A percentile compares a stretch with the other conserved stretches of the same genome.
Conservation (phyloP, 23 tunicate genomes). For the Halocynthia roretzi region DNA sequence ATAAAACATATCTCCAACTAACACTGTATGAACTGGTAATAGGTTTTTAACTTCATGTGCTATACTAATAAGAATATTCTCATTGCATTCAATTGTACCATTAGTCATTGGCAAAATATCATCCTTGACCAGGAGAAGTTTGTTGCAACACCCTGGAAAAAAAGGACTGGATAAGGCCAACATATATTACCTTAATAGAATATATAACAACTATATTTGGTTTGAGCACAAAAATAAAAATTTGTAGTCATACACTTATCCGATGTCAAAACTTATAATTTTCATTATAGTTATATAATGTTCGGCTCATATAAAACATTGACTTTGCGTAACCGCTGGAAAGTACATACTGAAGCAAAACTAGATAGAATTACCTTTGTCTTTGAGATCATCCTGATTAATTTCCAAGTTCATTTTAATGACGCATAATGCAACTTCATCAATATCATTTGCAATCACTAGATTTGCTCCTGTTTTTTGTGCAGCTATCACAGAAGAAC, state of each 20-base stretch:
- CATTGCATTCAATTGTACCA: neutral
- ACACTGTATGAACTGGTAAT: slow-evolving; percentile 8
- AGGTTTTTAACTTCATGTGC: neutral
- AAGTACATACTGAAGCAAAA: too few species aligned
- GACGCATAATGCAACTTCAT: slow-evolving; percentile 14
- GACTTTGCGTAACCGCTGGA: too few species aligned
- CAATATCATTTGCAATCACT: slow-evolving; percentile 41
- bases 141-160: neutral
- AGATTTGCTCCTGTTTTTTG: neutral
- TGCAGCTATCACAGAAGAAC: slow-evolving; percentile 29
- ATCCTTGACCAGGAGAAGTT: neutral
- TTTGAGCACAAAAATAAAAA: too few species aligned
- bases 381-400: too few species aligned
- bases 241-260: too few species aligned
- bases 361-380: too few species aligned
- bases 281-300: too few species aligned
- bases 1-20: slow-evolving; percentile 42
- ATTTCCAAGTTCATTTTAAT: slow-evolving; percentile 19
- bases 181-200: neutral
- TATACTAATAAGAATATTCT: neutral
- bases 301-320: too few species aligned
- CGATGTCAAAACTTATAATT: too few species aligned
- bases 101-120: neutral
- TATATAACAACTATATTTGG: too few species aligned
- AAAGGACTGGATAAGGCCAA: neutral